Conservation (phyloP, 2,888 invertebrate species). For the Drosophila birchii region DNA sequence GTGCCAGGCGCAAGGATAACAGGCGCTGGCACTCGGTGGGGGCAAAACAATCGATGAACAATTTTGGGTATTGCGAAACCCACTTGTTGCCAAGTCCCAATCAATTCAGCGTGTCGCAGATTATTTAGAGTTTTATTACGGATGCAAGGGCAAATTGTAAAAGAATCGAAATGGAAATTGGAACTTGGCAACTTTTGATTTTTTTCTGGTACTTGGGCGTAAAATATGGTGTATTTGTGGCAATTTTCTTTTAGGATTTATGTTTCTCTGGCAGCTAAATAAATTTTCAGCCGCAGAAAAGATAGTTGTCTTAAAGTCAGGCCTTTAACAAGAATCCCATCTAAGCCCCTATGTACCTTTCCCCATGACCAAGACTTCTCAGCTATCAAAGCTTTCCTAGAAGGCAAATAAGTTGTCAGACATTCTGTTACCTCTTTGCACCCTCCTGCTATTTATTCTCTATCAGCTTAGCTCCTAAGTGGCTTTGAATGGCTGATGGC, state of each 20-base stretch:
- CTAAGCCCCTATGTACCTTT: no score
- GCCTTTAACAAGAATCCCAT: neutral
- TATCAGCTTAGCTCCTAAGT: constrained; percentile 29
- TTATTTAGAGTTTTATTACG: constrained; percentile 5
- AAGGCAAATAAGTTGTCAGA: neutral
- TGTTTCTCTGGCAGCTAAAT: neutral
- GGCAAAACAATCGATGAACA: constrained; percentile 16
- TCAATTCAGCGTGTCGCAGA: constrained; percentile 10
- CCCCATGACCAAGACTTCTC: neutral
- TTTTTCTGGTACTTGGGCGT: neutral
- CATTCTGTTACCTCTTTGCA: neutral
- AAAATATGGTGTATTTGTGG: neutral
- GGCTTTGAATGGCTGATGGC: neutral
- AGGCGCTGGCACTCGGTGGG: neutral
- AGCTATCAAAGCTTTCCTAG: neutral
- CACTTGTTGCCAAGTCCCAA: constrained; percentile 43
- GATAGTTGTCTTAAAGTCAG: neutral
- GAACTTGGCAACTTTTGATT: neutral
- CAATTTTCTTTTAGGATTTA: neutral
- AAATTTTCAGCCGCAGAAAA: neutral
- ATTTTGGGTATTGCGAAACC: constrained; percentile 7
- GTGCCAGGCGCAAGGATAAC: constrained; percentile 19
- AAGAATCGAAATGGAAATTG: neutral
- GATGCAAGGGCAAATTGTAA: neutral
- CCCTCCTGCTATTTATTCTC: constrained; percentile 9